A percentile compares a stretch with the other conserved stretches of the same genome.
phyloP scores from a whole-genome alignment of 2,797 vertebrate genomes.

The Zonotrichia albicollis region DNA sequence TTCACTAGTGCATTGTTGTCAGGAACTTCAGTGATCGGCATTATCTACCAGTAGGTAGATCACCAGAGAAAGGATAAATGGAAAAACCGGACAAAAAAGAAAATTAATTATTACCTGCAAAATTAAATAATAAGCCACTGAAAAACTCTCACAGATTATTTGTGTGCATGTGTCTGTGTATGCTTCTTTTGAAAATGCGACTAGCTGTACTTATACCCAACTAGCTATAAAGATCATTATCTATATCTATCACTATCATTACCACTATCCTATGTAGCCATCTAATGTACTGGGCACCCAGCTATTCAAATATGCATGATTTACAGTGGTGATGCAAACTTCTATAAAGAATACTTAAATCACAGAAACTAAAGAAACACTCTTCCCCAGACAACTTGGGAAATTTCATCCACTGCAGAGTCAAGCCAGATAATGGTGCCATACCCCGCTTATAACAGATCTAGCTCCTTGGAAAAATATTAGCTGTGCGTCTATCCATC shows the following conservation, averaged over 20 bases:
- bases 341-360: neutral
- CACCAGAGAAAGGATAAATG: neutral
- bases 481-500: neutral
- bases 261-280: neutral
- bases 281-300: neutral
- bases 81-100: neutral
- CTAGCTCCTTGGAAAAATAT: neutral
- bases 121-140: neutral
- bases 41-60: neutral
- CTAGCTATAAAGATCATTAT: neutral
- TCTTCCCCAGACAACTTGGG: neutral
- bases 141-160: neutral
- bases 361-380: neutral
- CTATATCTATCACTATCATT: neutral
- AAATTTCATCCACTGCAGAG: neutral
- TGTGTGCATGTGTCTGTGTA: neutral
- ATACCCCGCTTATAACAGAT: neutral
- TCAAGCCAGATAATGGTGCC: neutral
- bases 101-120: neutral
- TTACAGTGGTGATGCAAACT: neutral
- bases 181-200: neutral
- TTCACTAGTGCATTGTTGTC: neutral
- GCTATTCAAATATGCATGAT: neutral
- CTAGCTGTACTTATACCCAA: neutral
- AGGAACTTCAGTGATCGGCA: neutral